These are phyloP conservation scores for Araneus ventricosus DNA, from an alignment of 1,140 invertebrate genomes.

Conservation along the genomic window DNA sequence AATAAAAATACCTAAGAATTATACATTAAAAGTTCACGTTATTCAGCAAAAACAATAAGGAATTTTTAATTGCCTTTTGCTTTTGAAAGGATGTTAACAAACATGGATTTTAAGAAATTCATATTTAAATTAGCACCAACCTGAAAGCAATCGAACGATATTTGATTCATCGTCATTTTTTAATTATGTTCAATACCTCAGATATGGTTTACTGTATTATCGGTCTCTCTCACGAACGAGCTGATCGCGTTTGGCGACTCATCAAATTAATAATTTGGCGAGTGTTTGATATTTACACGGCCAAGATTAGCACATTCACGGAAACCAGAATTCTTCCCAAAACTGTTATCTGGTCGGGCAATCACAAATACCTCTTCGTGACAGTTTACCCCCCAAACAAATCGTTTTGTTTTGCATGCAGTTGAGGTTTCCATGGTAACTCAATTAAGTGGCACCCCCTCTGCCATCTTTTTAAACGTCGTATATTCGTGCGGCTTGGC, in stretches of 20 bases:
- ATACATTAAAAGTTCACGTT: too few species aligned
- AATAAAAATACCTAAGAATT: too few species aligned
- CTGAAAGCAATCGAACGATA: too few species aligned
- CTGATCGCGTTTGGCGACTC: neutral
- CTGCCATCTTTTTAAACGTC: conserved; percentile 13
- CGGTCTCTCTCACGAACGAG: neutral
- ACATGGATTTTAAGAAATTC: too few species aligned
- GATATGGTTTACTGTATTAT: neutral
- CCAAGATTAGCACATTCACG: conserved; percentile 25
- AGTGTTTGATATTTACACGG: conserved; percentile 28
- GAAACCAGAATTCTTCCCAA: neutral
- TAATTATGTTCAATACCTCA: too few species aligned
- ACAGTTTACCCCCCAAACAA: conserved; percentile 54
- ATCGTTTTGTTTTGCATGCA: conserved; percentile 63
- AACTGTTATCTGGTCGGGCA: conserved; percentile 63
- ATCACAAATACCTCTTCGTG: conserved; percentile 54
- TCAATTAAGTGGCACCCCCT: conserved; percentile 25
- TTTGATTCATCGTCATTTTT: too few species aligned
- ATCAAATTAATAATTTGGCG: conserved; percentile 29
- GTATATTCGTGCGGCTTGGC: conserved; percentile 36
- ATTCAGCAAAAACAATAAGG: too few species aligned
- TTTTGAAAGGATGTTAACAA: too few species aligned
- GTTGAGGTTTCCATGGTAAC: conserved; percentile 48
- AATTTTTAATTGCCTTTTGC: too few species aligned
- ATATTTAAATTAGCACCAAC: too few species aligned